Conservation (phyloP, 2,797 vertebrate genomes). For the Gymnopithys bicolor region DNA sequence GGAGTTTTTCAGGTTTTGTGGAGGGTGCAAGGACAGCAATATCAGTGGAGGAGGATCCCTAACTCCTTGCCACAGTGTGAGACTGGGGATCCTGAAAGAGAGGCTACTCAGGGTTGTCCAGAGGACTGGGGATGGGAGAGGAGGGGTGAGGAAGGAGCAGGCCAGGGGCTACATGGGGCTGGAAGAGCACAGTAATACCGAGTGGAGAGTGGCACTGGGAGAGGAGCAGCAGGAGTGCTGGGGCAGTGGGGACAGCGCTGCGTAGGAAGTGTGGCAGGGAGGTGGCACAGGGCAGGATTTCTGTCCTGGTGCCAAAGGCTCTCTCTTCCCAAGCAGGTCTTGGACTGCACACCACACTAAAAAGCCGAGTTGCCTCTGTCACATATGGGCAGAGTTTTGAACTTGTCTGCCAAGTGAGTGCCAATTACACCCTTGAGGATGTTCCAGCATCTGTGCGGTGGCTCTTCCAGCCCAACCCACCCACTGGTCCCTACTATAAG, state of each 20-base stretch:
- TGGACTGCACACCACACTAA: conserved; percentile 13
- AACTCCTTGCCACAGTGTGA: neutral
- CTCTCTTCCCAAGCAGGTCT: conserved; percentile 40
- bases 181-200: accelerated
- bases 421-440: neutral
- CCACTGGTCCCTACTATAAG: neutral
- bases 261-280: accelerated
- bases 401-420: conserved; percentile 38
- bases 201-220: accelerated
- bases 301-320: neutral
- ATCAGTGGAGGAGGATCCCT: neutral
- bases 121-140: no score
- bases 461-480: conserved; percentile 57
- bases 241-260: neutral
- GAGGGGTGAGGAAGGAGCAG: neutral
- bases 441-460: conserved; percentile 24
- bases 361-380: conserved; percentile 52
- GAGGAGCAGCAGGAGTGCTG: neutral
- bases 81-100: neutral
- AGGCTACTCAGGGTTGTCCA: neutral
- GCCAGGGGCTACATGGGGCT: accelerated
- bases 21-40: neutral
- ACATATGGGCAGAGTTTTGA: conserved; percentile 1
- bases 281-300: neutral
- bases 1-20: neutral